phyloP scores from a whole-genome alignment of 2,113 vertebrate species.

The Formicarius rufipectus region DNA sequence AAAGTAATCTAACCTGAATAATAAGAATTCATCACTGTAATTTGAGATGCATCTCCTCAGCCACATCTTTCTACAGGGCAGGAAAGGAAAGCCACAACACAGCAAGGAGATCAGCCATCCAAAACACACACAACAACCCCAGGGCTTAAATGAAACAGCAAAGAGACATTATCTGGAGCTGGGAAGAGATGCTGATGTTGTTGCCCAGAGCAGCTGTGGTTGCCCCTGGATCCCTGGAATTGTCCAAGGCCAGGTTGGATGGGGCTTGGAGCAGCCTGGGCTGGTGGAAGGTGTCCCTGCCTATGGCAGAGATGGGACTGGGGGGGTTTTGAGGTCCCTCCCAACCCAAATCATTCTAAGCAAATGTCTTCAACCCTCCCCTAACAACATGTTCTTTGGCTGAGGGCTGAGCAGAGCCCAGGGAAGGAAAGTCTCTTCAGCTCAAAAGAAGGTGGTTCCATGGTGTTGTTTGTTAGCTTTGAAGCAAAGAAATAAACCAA shows the following conservation, averaged over 20 bases:
- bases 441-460: no score
- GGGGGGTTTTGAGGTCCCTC: not conserved
- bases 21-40: not conserved
- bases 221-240: not conserved
- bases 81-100: not conserved
- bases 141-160: not conserved
- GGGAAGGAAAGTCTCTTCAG: no score
- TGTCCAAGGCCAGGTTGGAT: not conserved
- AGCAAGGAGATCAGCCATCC: not conserved
- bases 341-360: not conserved
- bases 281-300: rapidly evolving
- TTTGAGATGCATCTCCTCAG: not conserved
- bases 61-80: not conserved
- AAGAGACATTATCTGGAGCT: not conserved
- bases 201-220: not conserved
- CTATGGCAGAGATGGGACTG: not conserved
- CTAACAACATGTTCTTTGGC: not conserved
- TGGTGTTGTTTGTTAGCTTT: no score
- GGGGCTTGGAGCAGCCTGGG: not conserved
- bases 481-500: no score
- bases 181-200: not conserved
- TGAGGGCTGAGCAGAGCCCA: not conserved
- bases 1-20: not conserved
- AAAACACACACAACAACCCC: not conserved
- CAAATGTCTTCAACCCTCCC: not conserved